Conservation (phyloP, 2,888 invertebrate genomes). For the Hirtodrosophila trivittata region DNA sequence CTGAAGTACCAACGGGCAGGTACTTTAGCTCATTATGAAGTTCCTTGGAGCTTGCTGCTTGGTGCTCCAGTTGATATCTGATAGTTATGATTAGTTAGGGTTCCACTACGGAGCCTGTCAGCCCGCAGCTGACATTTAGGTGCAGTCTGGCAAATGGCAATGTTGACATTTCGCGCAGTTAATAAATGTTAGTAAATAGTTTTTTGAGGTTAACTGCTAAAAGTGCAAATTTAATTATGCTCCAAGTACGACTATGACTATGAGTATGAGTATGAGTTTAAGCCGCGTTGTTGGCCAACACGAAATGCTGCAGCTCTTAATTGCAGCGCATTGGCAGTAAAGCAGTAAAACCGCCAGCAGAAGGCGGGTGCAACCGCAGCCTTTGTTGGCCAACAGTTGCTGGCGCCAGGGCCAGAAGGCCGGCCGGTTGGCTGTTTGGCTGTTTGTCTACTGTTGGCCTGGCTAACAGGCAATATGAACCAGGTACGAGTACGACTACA, state of each 20-base stretch:
- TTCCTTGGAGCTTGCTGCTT: not conserved
- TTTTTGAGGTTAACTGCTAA: constrained; percentile 51
- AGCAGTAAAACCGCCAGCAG: constrained; percentile 46
- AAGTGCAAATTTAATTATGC: constrained; percentile 68
- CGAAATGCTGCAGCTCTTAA: constrained; percentile 50
- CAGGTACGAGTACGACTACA: not conserved
- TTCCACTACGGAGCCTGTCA: no score
- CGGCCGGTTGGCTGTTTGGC: constrained; percentile 7
- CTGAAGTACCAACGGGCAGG: no score
- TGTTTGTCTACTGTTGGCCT: constrained; percentile 6
- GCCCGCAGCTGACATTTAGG: constrained; percentile 49
- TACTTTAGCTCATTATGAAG: not conserved
- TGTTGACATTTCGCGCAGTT: constrained; percentile 53
- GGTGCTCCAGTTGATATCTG: not conserved
- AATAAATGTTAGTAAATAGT: constrained; percentile 38
- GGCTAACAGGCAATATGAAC: constrained; percentile 5
- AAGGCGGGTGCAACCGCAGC: constrained; percentile 34
- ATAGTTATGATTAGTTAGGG: not conserved
- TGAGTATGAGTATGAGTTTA: not conserved
- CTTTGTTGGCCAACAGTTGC: constrained; percentile 48
- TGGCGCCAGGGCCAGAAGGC: constrained; percentile 43
- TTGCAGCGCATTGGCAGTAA: constrained; percentile 39
- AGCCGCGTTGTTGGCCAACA: constrained; percentile 28
- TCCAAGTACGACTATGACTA: constrained; percentile 25
- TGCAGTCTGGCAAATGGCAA: constrained; percentile 13